Conservation (phyloP, 2,888 invertebrate species). For the Plebejus melissa region DNA sequence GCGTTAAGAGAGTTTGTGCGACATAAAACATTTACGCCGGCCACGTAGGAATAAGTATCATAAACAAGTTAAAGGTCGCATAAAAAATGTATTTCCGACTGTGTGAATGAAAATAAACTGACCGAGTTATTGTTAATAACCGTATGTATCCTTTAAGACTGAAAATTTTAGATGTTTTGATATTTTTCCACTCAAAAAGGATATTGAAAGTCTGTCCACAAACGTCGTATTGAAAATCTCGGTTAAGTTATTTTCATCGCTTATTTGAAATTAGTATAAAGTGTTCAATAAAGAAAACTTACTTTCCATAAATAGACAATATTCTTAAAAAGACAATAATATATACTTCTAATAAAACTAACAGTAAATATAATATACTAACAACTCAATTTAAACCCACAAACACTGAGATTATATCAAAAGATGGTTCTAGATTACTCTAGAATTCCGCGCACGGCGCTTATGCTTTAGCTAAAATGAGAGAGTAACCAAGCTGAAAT, state of each 20-base stretch:
- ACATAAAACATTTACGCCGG: slow-evolving; percentile 17
- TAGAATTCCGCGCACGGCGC: slow-evolving; percentile 24
- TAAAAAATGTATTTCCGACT: neutral
- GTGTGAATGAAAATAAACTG: neutral
- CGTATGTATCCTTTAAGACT: neutral
- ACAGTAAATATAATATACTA: neutral
- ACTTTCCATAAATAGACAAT: neutral
- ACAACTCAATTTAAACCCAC: neutral
- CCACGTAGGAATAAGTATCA: slow-evolving; percentile 13
- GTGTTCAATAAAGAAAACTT: neutral
- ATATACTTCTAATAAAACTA: neutral
- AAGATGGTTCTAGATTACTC: slow-evolving; percentile 1
- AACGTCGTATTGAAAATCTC: no score
- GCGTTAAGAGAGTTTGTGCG: neutral
- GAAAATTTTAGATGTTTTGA: no score
- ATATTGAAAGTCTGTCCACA: no score
- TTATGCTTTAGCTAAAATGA: slow-evolving; percentile 47
- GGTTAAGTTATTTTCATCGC: no score
- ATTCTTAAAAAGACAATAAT: neutral
- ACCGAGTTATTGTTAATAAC: neutral
- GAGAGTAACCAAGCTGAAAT: slow-evolving; percentile 63
- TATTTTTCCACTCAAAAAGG: no score
- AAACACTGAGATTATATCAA: slow-evolving; percentile 11
- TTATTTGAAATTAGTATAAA: no score
- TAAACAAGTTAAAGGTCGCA: slow-evolving; percentile 17